These are phyloP conservation scores for Phyllotis vaccarum DNA, from an alignment of 2,797 vertebrate species.

Conservation along the genomic window DNA sequence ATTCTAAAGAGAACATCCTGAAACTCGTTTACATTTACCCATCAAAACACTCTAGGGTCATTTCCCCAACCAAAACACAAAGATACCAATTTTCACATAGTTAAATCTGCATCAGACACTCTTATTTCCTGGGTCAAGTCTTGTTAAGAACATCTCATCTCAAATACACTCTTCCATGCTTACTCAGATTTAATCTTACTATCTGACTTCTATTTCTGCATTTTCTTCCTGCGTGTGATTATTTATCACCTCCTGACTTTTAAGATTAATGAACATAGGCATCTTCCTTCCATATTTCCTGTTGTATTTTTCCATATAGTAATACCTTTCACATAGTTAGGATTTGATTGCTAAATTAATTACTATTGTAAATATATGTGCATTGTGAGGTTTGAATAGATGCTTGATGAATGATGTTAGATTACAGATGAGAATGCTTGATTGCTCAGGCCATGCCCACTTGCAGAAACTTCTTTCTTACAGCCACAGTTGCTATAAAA, in stretches of 20 bases:
- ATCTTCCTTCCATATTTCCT: not conserved
- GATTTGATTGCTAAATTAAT: not conserved
- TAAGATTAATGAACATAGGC: not conserved
- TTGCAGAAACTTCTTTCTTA: not conserved
- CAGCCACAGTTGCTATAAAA: not conserved
- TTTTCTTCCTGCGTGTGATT: not conserved
- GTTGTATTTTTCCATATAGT: not conserved
- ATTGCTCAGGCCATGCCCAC: not conserved
- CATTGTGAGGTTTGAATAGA: not conserved
- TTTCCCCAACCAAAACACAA: not conserved
- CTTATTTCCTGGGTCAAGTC: not conserved
- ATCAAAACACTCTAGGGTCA: not conserved
- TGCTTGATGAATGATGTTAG: not conserved
- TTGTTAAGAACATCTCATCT: not conserved
- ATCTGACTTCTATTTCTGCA: not conserved
- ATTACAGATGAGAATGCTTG: not conserved
- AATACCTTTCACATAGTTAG: not conserved
- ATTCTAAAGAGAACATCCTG: not conserved
- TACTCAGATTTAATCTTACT: not conserved
- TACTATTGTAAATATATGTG: not conserved
- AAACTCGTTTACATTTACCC: not conserved
- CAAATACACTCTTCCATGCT: not conserved
- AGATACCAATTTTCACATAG: not conserved
- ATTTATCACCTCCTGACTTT: not conserved
- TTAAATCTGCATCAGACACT: not conserved